A percentile compares a stretch with the other conserved stretches of the same genome.
These are phyloP conservation scores for Gymnodraco acuticeps DNA, from an alignment of 2,797 vertebrate species.

Conservation along the genomic window DNA sequence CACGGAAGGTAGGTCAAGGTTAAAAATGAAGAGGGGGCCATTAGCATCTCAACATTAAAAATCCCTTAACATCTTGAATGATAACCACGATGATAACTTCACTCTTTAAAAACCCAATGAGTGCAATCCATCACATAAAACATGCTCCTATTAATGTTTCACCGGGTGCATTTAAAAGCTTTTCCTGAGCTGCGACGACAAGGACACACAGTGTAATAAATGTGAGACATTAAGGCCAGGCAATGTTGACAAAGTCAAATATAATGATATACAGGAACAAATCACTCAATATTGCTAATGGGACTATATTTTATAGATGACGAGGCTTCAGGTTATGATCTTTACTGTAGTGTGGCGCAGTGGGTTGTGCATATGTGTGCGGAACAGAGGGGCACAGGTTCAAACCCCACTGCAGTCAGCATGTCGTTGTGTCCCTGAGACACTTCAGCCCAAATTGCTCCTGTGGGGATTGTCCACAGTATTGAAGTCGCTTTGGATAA, in stretches of 20 bases:
- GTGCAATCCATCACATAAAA: conserved; percentile 37
- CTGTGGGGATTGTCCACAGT: too few relatives aligned
- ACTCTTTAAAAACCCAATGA: background rate
- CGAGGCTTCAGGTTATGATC: too few relatives aligned
- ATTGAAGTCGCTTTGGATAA: too few relatives aligned
- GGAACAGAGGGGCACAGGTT: too few relatives aligned
- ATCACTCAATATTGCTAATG: conserved; percentile 25
- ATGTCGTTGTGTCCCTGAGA: too few relatives aligned
- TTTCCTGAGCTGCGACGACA: conserved; percentile 20
- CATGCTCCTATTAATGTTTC: conserved; percentile 28
- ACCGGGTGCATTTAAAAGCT: conserved; percentile 25
- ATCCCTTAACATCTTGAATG: conserved; percentile 52
- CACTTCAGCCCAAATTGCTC: too few relatives aligned
- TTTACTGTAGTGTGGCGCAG: too few relatives aligned
- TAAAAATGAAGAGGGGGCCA: conserved; percentile 56
- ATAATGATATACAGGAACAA: conserved; percentile 50
- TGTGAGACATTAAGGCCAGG: conserved; percentile 23
- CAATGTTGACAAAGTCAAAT: conserved; percentile 48
- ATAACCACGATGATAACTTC: conserved; percentile 33
- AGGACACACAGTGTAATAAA: conserved; percentile 35
- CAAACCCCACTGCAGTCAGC: too few relatives aligned
- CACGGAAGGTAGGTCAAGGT: conserved; percentile 69
- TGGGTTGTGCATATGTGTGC: too few relatives aligned
- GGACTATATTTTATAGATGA: background rate
- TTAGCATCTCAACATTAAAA: conserved; percentile 43